Base-by-base conservation (phyloP, 2,113 vertebrate species). In the Gavialis gangeticus region DNA sequence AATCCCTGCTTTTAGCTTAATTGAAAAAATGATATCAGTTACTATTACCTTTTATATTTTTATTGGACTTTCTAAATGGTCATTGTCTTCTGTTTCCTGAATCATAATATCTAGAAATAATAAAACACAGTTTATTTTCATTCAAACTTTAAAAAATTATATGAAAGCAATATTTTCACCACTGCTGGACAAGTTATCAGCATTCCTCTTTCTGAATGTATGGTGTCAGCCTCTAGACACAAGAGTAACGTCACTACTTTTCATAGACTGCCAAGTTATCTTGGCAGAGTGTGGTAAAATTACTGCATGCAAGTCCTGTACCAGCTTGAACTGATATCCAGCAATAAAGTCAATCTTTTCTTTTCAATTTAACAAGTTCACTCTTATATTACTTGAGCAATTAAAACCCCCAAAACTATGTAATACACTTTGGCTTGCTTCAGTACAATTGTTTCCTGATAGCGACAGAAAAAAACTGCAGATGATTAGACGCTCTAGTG, bases 301-400 rank as follows among this genome's bases (percentile, higher is more conserved):
- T 90, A 95, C 57, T 28, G 89, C 25, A 8, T 12, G 81, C 86
- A 57, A 58, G 30, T 62, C 81, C 75, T 9, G n/a, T 81, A 75
- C 66, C 79, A 89, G 73, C 89, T 95, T 89, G 46, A 46, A 46
- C 46, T 75, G 37, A 79, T 37, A 7, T 90, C 92, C 55, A 95
- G 59, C 59, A 85, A 76, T 37, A 24, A 89, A 59, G 54, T 93
- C 76, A 94, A 79, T 85, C 89, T 91, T 79, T 4, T 0, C 78
- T 94, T 22, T 63, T 27, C 89, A 75, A 87, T 34, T 83, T 90
- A 85, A 85, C 25, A 54, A 28, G 9, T 93, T 79, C 59, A 63
- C 55, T 71, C 82, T 89, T 73, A 73, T 13, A 55, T 59, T 80
- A 85, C 66, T 54, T 89, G 59, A 89, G 13, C 14, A 80, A 22